A percentile compares a stretch with the other conserved stretches of the same genome.
phyloP scores from a whole-genome alignment of 2,797 vertebrate species.

The Staurois parvus region DNA sequence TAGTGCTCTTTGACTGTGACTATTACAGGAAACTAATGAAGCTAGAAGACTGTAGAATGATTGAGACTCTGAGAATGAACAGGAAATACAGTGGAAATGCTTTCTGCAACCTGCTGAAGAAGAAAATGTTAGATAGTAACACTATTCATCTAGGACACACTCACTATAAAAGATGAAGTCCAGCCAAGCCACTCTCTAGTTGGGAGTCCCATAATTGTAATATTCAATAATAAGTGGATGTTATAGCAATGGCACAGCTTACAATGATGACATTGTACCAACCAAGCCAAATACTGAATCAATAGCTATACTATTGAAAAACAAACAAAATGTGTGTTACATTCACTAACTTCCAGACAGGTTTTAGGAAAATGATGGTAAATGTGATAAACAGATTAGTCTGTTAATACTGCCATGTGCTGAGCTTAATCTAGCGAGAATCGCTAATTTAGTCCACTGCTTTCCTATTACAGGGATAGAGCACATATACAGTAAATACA shows the following conservation, averaged over 20 bases:
- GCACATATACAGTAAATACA: background rate
- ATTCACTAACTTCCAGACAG: background rate
- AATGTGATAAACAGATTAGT: background rate
- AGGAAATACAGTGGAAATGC: conserved; percentile 35
- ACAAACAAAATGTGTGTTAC: background rate
- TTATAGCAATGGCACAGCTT: background rate
- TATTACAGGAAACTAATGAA: conserved; percentile 56
- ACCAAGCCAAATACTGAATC: background rate
- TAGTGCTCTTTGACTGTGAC: conserved; percentile 55
- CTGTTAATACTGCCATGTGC: background rate
- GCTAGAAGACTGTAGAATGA: conserved; percentile 52
- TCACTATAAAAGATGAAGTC: background rate
- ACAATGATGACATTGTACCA: background rate
- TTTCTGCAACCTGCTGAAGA: conserved; percentile 53
- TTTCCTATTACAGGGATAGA: background rate
- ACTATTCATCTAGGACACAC: conserved; percentile 33
- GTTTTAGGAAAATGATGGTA: background rate
- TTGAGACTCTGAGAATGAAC: conserved; percentile 48
- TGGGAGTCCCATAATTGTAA: background rate
- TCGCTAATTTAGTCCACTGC: background rate
- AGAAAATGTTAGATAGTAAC: conserved; percentile 56
- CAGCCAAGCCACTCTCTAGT: background rate
- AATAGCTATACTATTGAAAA: background rate
- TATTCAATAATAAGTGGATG: background rate
- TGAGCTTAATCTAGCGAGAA: background rate